These are phyloP conservation scores for Cyprinodon diabolis DNA, from an alignment of 2,797 vertebrate genomes.

Conservation along the genomic window DNA sequence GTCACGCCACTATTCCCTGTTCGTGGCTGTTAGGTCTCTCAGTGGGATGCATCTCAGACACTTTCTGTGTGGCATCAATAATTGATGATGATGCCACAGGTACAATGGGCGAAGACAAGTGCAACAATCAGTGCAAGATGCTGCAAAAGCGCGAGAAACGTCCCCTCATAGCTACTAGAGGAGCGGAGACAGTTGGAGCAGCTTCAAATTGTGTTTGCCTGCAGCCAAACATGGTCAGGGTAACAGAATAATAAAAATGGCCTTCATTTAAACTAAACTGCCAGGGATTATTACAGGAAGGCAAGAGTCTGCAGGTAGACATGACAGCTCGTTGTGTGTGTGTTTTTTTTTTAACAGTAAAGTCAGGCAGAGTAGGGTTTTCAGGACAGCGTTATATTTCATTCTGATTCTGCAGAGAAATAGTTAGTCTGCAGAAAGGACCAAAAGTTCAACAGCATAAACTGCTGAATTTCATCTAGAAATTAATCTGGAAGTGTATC, in stretches of 20 bases:
- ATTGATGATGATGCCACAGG: slow-evolving; percentile 63
- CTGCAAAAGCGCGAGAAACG: slow-evolving; percentile 56
- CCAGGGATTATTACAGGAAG: slow-evolving; percentile 67
- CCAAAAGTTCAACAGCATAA: neutral
- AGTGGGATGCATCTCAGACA: slow-evolving; percentile 65
- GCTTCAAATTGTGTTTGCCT: slow-evolving; percentile 71
- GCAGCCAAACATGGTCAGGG: slow-evolving; percentile 72
- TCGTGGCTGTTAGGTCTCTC: slow-evolving; percentile 60
- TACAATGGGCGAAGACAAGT: slow-evolving; percentile 59
- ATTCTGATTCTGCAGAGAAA: neutral
- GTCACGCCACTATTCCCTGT: slow-evolving; percentile 50
- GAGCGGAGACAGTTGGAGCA: slow-evolving; percentile 50
- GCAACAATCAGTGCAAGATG: slow-evolving; percentile 56
- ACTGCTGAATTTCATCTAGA: neutral
- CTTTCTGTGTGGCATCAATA: slow-evolving; percentile 69
- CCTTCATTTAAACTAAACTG: slow-evolving; percentile 70
- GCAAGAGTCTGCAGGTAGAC: slow-evolving; percentile 63
- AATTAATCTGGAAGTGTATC: neutral
- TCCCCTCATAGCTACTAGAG: slow-evolving; percentile 47
- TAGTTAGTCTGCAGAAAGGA: neutral
- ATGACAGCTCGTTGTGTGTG: slow-evolving; percentile 47
- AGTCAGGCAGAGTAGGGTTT: neutral
- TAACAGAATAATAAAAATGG: slow-evolving; percentile 60
- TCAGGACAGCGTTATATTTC: neutral
- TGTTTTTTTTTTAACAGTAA: slow-evolving; percentile 17